These are phyloP conservation scores for Agelastica alni DNA, from an alignment of 2,888 invertebrate genomes.

Conservation along the genomic window DNA sequence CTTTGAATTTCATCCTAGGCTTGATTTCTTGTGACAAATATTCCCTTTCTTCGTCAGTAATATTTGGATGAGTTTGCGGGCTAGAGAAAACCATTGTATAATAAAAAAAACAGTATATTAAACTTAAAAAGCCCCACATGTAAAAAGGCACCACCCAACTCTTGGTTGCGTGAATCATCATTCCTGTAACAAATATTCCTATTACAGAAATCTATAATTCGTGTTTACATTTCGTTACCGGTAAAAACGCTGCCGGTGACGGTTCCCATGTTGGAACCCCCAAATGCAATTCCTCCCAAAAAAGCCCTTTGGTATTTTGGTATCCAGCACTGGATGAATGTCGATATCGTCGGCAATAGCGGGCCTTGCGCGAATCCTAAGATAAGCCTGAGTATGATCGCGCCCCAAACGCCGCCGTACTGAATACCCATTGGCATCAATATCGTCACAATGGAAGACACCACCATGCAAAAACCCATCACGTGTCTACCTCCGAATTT, in stretches of 20 bases:
- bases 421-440: conserved; percentile 70
- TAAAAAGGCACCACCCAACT: conserved; percentile 82
- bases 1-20: conserved; percentile 10
- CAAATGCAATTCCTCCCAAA: conserved; percentile 76
- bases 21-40: conserved; percentile 21
- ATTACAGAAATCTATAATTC: neutral
- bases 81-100: conserved; percentile 57
- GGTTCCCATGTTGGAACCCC: conserved; percentile 73
- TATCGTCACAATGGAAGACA: conserved; percentile 78
- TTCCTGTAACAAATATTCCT: conserved; percentile 52
- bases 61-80: conserved; percentile 61
- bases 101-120: conserved; percentile 66
- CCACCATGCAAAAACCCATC: conserved; percentile 76
- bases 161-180: conserved; percentile 65
- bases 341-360: conserved; percentile 63
- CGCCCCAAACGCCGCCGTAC: conserved; percentile 68
- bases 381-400: conserved; percentile 70
- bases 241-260: conserved; percentile 68
- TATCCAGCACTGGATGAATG: conserved; percentile 73
- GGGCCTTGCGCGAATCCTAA: conserved; percentile 75
- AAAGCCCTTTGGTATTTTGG: conserved; percentile 74
- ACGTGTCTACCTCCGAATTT: conserved; percentile 83
- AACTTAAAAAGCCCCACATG: conserved; percentile 74
- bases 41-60: conserved; percentile 30
- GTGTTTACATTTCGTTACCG: conserved; percentile 4